Percentiles rank a stretch among this genome's conserved stretches.
Evolutionary conservation across 2,113 vertebrate species (phyloP).

Genomic region (Eurypyga helias): DNA sequence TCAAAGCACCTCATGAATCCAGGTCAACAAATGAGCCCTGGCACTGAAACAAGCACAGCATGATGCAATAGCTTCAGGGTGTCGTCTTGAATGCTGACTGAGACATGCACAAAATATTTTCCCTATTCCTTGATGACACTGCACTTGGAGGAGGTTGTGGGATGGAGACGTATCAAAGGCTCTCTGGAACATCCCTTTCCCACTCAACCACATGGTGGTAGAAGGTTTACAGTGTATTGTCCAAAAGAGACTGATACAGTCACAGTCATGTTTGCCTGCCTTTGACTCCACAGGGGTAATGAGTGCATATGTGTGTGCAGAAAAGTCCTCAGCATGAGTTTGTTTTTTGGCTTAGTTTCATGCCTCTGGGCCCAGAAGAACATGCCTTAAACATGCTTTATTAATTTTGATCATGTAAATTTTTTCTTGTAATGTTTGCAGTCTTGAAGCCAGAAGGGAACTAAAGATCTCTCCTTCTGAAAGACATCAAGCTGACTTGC

Average conservation of each 20-base stretch:
- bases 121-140: background rate
- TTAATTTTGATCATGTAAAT: background rate
- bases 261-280: background rate
- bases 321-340: background rate
- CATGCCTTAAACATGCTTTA: background rate
- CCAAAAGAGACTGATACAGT: background rate
- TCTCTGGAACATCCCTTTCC: background rate
- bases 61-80: background rate
- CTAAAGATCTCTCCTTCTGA: background rate
- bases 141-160: background rate
- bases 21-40: background rate
- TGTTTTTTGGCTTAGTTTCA: background rate
- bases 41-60: background rate
- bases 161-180: background rate
- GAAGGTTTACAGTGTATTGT: background rate
- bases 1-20: background rate
- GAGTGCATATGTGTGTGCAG: accelerated
- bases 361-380: background rate
- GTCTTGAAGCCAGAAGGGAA: background rate
- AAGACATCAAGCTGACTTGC: background rate
- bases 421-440: background rate
- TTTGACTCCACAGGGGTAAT: background rate
- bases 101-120: background rate
- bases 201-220: background rate
- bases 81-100: background rate